Evolutionary conservation across 2,797 vertebrate genomes (phyloP).

Genomic region (Danio kyathit): DNA sequence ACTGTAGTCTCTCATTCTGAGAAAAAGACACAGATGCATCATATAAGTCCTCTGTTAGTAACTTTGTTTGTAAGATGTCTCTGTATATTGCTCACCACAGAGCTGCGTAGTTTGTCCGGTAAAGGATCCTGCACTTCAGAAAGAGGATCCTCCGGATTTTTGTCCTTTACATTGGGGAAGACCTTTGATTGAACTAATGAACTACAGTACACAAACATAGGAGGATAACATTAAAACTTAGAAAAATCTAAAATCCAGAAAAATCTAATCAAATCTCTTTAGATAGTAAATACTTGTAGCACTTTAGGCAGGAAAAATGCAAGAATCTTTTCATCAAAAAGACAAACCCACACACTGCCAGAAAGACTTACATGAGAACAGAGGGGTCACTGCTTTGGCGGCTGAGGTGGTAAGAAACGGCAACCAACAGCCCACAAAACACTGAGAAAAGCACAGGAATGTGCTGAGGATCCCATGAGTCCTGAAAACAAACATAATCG

Average conservation of each 20-base stretch:
- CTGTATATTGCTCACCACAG: conserved; percentile 87
- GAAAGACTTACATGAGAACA: conserved; percentile 89
- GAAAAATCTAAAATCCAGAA: neutral
- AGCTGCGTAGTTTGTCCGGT: conserved; percentile 95
- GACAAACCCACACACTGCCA: conserved; percentile 10
- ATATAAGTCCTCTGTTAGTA: conserved; percentile 11
- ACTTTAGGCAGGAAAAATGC: neutral
- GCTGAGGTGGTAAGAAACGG: conserved; percentile 97
- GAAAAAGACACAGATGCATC: conserved; percentile 1
- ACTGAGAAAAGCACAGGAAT: conserved; percentile 97
- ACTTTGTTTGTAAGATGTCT: neutral
- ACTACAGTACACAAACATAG: conserved; percentile 68
- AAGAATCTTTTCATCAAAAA: conserved; percentile 15
- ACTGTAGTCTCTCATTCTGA: conserved; percentile 96
- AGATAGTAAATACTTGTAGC: neutral
- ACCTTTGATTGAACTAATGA: conserved; percentile 96
- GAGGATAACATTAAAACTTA: neutral
- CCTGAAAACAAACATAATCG: conserved; percentile 74
- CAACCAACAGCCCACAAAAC: conserved; percentile 97
- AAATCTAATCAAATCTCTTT: neutral
- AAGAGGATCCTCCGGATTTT: conserved; percentile 96
- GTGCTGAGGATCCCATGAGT: conserved; percentile 97
- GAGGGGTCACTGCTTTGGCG: conserved; percentile 96
- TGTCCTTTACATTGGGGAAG: conserved; percentile 92
- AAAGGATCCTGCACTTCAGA: conserved; percentile 97